phyloP scores from a whole-genome alignment of 2,797 vertebrate species.

The Merluccius polli region DNA sequence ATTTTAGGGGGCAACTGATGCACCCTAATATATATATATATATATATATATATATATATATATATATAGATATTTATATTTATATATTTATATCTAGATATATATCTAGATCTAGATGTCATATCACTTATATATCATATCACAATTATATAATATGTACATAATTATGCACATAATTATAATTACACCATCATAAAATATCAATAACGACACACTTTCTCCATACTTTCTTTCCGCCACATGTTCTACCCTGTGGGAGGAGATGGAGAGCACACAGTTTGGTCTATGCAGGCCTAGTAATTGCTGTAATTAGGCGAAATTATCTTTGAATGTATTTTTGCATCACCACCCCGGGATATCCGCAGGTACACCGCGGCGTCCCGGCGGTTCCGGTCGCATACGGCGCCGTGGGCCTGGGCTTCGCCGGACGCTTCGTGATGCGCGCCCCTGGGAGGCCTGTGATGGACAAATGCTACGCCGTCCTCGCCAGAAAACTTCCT shows the following conservation, averaged over 20 bases:
- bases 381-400: conserved; percentile 70
- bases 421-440: conserved; percentile 59
- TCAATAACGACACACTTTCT: not conserved
- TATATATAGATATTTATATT: too few species aligned
- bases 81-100: too few species aligned
- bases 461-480: conserved; percentile 57
- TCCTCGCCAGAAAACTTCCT: conserved; percentile 67
- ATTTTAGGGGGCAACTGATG: too few species aligned
- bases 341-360: not conserved
- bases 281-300: not conserved
- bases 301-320: not conserved
- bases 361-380: conserved; percentile 61
- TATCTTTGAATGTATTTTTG: not conserved
- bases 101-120: too few species aligned
- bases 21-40: too few species aligned
- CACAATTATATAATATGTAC: too few species aligned
- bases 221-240: not conserved
- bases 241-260: not conserved
- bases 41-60: too few species aligned
- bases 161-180: not conserved
- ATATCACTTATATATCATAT: too few species aligned
- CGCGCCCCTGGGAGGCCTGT: conserved; percentile 57
- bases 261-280: not conserved
- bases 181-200: not conserved
- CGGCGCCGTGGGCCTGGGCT: conserved; percentile 56